Percentiles rank a stretch among this genome's conserved stretches.
These are phyloP conservation scores for Julus scanicus DNA, from an alignment of 2,888 invertebrate species.

Conservation along the genomic window DNA sequence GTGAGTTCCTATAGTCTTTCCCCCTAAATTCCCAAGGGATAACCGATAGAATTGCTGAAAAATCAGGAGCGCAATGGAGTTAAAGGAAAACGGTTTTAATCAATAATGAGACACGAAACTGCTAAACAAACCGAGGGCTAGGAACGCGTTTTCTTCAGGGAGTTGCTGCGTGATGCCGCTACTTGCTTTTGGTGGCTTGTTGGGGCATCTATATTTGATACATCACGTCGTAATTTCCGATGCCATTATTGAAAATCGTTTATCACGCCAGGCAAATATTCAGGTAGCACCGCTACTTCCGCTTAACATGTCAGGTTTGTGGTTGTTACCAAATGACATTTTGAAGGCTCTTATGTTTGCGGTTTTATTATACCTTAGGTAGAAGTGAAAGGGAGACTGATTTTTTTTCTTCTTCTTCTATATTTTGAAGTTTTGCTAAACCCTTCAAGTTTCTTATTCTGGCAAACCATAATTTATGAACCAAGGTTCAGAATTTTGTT, in stretches of 20 bases:
- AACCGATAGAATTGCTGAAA: background rate
- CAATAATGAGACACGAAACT: slow-evolving; percentile 16
- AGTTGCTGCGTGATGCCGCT: background rate
- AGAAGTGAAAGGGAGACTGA: background rate
- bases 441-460: no score
- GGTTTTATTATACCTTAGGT: background rate
- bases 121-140: background rate
- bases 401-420: background rate
- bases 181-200: background rate
- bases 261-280: slow-evolving; percentile 12
- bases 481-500: no score
- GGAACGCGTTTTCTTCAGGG: background rate
- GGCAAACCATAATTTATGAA: no score
- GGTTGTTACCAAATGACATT: background rate
- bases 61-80: slow-evolving; percentile 2
- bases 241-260: slow-evolving; percentile 9
- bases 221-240: slow-evolving; percentile 22
- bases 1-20: background rate
- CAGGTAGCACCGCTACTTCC: background rate
- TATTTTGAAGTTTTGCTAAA: no score
- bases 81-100: slow-evolving; percentile 22
- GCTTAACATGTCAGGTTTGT: background rate
- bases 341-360: slow-evolving; percentile 18
- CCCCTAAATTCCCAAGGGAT: background rate
- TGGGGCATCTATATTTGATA: background rate